Evolutionary conservation across 2,888 invertebrate genomes (phyloP), one percentile per base, ranked within the genome.

Genomic region (Cerceris rybyensis): DNA sequence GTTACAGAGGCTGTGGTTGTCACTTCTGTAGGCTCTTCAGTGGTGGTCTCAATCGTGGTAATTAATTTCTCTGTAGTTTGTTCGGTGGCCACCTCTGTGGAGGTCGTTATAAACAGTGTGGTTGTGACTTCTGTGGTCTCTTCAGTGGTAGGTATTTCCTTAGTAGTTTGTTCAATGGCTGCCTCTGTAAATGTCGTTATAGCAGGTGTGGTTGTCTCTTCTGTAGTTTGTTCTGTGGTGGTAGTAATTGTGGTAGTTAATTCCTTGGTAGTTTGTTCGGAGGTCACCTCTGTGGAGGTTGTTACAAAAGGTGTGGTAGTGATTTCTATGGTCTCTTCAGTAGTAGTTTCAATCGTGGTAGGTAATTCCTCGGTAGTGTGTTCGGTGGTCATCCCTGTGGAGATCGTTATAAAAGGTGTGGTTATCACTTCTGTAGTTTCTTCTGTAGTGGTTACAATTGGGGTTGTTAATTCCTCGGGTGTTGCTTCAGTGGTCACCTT

Each of bases 381-480:
- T 39, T 57, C 39, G 17, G 39, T 28, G 28, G 28, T 28, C 1
- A 28, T 13, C n/a, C n/a, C n/a, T n/a, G n/a, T 7, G 39, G 16
- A 28, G 13, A 6, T 55, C 17, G 13, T 43, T 70, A 57, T 49
- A 6, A 8, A 49, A 55, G 72, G 59, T 8, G 55, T 49, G 60
- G 39, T 17, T 57, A 61, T 59, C 28, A 50, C 7, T 39, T 28
- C 2, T 0, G 16, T 42, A 13, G 42, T 41, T 13, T 17, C 17
- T 28, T 60, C 28, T 7, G 49, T 39, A 16, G 43, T 46, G 7
- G 55, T 63, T 16, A 7, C 52, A 6, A 11, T 88, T 0, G 55
- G 90, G 4, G 88, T 80, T 6, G 78, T 60, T 46, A 39, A 49
- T 28, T 14, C 42, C 14, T 52, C 11, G 9, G 70, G 61, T 1